Percentiles rank a stretch among this genome's conserved stretches.
Evolutionary conservation across 2,113 vertebrate genomes (phyloP).

Genomic region (Carassius carassius): DNA sequence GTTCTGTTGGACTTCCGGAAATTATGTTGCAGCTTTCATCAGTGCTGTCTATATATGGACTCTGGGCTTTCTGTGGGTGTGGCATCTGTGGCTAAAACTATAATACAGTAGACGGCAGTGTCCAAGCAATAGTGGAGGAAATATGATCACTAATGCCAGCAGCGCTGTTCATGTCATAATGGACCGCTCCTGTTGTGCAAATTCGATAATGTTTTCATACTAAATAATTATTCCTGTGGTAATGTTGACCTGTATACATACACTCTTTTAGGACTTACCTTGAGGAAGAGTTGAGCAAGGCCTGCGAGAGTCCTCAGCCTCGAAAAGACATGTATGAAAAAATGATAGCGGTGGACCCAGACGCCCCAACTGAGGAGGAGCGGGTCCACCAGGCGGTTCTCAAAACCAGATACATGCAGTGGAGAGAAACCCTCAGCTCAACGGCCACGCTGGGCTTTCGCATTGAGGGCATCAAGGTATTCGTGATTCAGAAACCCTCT

Average conservation of each 20-base stretch:
- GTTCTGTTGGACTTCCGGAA: not conserved
- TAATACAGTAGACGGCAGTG: not conserved
- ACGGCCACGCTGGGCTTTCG: slow-evolving; percentile 85
- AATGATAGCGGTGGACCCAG: slow-evolving; percentile 84
- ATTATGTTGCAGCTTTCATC: not conserved
- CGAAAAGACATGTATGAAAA: slow-evolving; percentile 86
- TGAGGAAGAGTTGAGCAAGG: slow-evolving; percentile 81
- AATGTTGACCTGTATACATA: not conserved
- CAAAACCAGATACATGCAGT: slow-evolving; percentile 89
- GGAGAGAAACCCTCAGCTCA: slow-evolving; percentile 85
- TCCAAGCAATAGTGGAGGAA: not conserved
- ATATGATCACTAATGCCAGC: not conserved
- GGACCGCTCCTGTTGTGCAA: not conserved
- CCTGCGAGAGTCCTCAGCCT: slow-evolving; percentile 76
- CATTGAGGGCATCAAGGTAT: slow-evolving; percentile 84
- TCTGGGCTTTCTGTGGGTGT: not conserved
- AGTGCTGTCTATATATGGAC: not conserved
- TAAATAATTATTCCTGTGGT: slow-evolving; percentile 5
- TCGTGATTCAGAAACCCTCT: not conserved
- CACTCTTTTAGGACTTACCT: slow-evolving; percentile 77
- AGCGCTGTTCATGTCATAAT: not conserved
- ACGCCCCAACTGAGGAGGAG: slow-evolving; percentile 80
- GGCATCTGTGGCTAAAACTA: not conserved
- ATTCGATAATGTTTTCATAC: not conserved
- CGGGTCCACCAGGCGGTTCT: slow-evolving; percentile 75